Evolutionary conservation across 2,888 invertebrate genomes (phyloP), one percentile per base, ranked within the genome.

Genomic region (Lasioglossum morio): DNA sequence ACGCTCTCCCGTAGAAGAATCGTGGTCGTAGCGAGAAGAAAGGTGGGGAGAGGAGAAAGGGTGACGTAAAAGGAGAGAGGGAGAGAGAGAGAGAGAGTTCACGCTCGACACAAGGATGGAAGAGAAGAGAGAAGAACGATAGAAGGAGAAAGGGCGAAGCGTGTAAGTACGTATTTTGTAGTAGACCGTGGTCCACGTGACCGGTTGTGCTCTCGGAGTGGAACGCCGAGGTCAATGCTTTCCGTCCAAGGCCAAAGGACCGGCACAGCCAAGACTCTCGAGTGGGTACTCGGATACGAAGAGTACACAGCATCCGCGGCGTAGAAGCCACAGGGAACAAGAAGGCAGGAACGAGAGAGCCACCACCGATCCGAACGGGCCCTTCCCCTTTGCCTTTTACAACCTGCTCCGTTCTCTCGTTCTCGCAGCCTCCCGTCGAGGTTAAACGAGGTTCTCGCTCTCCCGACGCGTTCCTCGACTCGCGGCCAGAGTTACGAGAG

Each of bases 161-260:
- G 78, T 72, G 88, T 86, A 90, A 90, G 88, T 89, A 90, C 88
- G 90, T 91, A 92, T 92, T 92, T 92, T 91, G 92, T 92, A 92
- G 91, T 91, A 92, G 92, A 91, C 88, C 91, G 89, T 89, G 93
- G 92, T 91, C 91, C 91, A 91, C 91, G 90, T 92, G 93, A 91
- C 92, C 92, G 93, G 92, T 92, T 94, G 92, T 90, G 89, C 92
- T 92, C 92, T 91, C 92, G 83, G 92, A 92, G 91, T 91, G 93
- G 92, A 93, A 92, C 92, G 93, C 89, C 88, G 94, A 93, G 94
- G 94, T 94, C 94, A 94, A 94, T 92, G 94, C 91, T 94, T 94
- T 91, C 92, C 90, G 91, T 93, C 93, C 93, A 94, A 94, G 94
- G 94, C 93, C 93, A 93, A 94, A 92, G 93, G 91, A 93, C 92